phyloP scores from a whole-genome alignment of 2,113 vertebrate genomes.

The Dryoscopus gambensis region DNA sequence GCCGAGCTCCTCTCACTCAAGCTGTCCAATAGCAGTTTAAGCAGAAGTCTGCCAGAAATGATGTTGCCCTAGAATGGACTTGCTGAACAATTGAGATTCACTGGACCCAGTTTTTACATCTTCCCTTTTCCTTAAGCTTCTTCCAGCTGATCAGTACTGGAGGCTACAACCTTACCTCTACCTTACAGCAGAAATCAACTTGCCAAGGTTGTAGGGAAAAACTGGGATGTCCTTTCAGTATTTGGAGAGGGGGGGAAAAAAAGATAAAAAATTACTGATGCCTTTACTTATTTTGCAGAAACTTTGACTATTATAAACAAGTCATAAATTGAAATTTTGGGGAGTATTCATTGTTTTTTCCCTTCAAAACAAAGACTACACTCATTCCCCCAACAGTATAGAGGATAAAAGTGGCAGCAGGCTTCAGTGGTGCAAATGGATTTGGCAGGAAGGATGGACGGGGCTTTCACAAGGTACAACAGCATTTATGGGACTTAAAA shows the following conservation, averaged over 20 bases:
- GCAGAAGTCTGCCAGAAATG: background rate
- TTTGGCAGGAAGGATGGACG: background rate
- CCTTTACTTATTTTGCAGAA: background rate
- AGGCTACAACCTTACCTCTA: background rate
- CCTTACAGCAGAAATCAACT: background rate
- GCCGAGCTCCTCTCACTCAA: background rate
- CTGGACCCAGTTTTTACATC: background rate
- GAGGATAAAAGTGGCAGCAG: background rate
- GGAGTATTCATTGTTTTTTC: background rate
- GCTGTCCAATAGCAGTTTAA: background rate
- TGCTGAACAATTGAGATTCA: background rate
- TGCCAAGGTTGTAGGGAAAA: background rate
- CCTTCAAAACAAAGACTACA: background rate
- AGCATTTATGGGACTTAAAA: background rate
- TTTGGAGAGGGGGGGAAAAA: no score
- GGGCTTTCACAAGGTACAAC: background rate
- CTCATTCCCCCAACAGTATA: accelerated
- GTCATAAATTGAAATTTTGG: background rate
- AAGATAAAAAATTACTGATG: no score
- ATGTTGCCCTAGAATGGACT: background rate
- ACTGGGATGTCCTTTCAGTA: background rate
- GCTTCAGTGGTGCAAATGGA: background rate
- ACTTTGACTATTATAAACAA: background rate
- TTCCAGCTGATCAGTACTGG: background rate
- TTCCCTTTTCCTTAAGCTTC: background rate